phyloP scores from a whole-genome alignment of 2,113 vertebrate species.

The Nerophis ophidion region DNA sequence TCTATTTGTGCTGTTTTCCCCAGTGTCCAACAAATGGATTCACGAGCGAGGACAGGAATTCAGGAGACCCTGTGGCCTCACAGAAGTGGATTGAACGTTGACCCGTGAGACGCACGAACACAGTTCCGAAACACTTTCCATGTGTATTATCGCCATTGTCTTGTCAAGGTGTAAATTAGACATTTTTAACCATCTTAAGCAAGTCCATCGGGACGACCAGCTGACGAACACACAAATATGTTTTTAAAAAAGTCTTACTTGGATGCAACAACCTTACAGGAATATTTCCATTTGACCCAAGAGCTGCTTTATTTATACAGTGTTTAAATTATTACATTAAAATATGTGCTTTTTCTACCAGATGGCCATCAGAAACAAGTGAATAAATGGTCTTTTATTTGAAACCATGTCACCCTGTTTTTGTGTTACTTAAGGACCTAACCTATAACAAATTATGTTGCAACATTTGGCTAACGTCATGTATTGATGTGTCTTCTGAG shows the following conservation, averaged over 20 bases:
- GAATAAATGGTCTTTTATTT: slow-evolving; percentile 53
- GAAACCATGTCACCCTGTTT: background rate
- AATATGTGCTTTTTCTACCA: slow-evolving; percentile 15
- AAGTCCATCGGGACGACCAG: background rate
- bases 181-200: background rate
- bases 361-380: slow-evolving; percentile 16
- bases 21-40: slow-evolving; percentile 99
- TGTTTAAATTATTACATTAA: slow-evolving; percentile 56
- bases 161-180: background rate
- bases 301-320: slow-evolving; percentile 45
- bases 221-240: background rate
- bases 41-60: slow-evolving; percentile 97
- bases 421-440: background rate
- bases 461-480: background rate
- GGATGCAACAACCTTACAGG: background rate
- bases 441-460: background rate
- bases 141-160: background rate
- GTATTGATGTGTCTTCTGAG: too few species aligned
- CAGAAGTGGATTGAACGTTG: slow-evolving; percentile 83
- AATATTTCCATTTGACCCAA: background rate
- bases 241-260: background rate
- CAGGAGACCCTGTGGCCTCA: slow-evolving; percentile 88
- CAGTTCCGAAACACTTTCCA: slow-evolving; percentile 1
- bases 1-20: slow-evolving; percentile 27
- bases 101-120: slow-evolving; percentile 4